Base-by-base conservation (phyloP, 2,113 vertebrate species). In the Anguilla rostrata region DNA sequence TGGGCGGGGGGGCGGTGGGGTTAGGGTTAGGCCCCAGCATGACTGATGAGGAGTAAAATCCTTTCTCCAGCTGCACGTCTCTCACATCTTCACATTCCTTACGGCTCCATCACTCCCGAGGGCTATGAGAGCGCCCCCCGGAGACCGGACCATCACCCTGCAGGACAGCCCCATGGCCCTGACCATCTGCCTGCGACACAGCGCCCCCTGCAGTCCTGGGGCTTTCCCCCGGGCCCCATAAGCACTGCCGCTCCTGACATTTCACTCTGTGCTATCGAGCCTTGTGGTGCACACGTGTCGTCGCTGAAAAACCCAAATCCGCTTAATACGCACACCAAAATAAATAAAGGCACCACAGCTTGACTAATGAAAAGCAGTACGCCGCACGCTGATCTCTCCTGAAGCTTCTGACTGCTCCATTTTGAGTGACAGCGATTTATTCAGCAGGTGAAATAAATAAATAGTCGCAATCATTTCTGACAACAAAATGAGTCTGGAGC, bases 71-170 rank as follows among this genome's bases (percentile, higher is more conserved):
- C 95, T 95, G 95, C 93, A 93, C 94, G 95, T 96, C 78, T 40
- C 29, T 95, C 94, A 22, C 94, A 95, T 95, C 95, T 95, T 94
- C 94, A 94, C 95, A 95, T 95, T 95, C 95, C 94, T 95, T 34
- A 66, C 84, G 85, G 71, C 84, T 60, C 84, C 79, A 71, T 39
- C 92, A 92, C 93, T 93, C 93, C 90, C 92, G 39, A 89, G 90
- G 93, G 91, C 92, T 89, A 89, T 29, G 84, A 85, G 90, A 95
- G 93, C 92, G 93, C 94, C 94, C 88, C 86, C 91, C 84, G 88
- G 93, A 94, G 94, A 94, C 89, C 89, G 91, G 92, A 94, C 91
- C 92, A 92, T 93, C 91, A 93, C 92, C 92, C 92, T 89, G 90
- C 89, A 92, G 92, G 93, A 34, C 1, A 49, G 8, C 84, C 92